A percentile compares a stretch with the other conserved stretches of the same genome.
Evolutionary conservation across 2,888 invertebrate species (phyloP).

Genomic region (Harpalus rubripes): DNA sequence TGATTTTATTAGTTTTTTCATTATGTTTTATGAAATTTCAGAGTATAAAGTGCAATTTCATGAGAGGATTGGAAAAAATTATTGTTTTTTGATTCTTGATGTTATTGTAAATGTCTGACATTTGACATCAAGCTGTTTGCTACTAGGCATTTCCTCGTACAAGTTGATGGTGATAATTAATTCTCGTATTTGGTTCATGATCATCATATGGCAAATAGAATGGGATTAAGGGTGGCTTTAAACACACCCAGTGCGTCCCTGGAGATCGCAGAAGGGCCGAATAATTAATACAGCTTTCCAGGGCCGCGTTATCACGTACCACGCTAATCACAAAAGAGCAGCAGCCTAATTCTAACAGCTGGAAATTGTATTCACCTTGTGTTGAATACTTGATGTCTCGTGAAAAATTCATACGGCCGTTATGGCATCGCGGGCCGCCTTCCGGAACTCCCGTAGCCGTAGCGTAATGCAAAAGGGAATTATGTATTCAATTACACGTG

Average conservation of each 20-base stretch:
- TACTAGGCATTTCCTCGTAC: neutral
- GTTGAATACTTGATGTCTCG: conserved; percentile 60
- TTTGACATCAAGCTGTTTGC: too few relatives aligned
- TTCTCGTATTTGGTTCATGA: neutral
- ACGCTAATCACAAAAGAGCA: conserved; percentile 64
- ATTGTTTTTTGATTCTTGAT: too few relatives aligned
- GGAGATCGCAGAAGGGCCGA: conserved; percentile 9
- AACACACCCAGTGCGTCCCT: conserved; percentile 6
- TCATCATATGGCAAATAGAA: neutral
- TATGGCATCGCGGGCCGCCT: conserved; percentile 20
- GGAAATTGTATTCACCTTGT: conserved; percentile 64
- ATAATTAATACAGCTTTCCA: conserved; percentile 49
- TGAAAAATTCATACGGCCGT: conserved; percentile 61
- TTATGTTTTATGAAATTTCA: too few relatives aligned
- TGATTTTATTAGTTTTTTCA: too few relatives aligned
- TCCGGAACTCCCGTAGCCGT: conserved; percentile 24
- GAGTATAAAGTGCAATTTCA: too few relatives aligned
- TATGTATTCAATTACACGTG: conserved; percentile 67
- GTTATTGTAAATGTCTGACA: too few relatives aligned
- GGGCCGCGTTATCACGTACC: conserved; percentile 40
- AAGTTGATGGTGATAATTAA: neutral
- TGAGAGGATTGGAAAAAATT: too few relatives aligned
- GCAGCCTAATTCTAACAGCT: conserved; percentile 55
- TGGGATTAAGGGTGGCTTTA: neutral
- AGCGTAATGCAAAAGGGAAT: conserved; percentile 66